Conservation (phyloP, 2,888 invertebrate genomes). For the Brachycybe producta region DNA sequence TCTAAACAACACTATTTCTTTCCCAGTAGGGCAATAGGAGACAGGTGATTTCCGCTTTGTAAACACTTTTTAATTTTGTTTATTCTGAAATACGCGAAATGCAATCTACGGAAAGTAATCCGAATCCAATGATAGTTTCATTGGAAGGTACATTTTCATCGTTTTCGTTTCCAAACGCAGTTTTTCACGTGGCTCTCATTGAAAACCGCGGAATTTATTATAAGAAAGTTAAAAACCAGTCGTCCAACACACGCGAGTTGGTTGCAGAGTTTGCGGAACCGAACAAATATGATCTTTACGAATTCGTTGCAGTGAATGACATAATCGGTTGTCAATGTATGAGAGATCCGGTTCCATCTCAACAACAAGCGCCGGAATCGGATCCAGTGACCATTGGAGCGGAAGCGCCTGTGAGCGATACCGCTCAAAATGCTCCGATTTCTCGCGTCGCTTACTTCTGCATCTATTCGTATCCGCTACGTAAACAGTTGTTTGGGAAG, state of each 20-base stretch:
- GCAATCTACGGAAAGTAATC: too few species aligned
- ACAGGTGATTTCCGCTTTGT: too few species aligned
- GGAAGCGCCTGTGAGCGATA: too few species aligned
- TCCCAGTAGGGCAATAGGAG: too few species aligned
- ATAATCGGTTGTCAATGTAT: constrained; percentile 15
- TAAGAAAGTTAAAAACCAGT: neutral
- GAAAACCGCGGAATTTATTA: neutral
- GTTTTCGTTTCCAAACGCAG: too few species aligned
- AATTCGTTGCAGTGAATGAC: constrained; percentile 5
- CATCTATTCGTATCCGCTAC: constrained; percentile 14
- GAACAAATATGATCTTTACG: neutral
- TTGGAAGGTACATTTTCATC: too few species aligned
- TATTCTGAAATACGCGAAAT: too few species aligned
- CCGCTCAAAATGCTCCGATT: too few species aligned
- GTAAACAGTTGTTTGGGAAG: constrained; percentile 10
- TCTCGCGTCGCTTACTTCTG: constrained; percentile 13
- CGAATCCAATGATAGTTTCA: too few species aligned
- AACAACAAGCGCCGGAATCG: too few species aligned
- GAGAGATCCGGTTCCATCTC: constrained; percentile 1
- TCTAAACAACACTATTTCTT: too few species aligned
- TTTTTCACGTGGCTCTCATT: neutral
- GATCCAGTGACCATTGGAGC: neutral
- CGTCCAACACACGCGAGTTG: neutral
- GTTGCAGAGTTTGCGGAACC: neutral
- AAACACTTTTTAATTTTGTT: too few species aligned